Evolutionary conservation across 2,888 invertebrate genomes (phyloP).

Genomic region (Melanophora roralis): DNA sequence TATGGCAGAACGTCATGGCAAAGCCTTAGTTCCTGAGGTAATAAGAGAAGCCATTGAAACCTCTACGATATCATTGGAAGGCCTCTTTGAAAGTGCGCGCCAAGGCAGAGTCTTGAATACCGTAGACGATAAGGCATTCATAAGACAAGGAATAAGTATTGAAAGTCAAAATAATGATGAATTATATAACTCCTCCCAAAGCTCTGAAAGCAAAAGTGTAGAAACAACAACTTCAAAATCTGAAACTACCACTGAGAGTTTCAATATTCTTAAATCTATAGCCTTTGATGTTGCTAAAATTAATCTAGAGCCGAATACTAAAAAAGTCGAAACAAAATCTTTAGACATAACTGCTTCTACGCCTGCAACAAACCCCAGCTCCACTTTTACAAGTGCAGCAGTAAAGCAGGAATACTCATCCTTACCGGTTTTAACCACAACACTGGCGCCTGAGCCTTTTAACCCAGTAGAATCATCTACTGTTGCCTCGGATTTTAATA

Average conservation of each 20-base stretch:
- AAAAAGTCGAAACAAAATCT: neutral
- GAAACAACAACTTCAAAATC: neutral
- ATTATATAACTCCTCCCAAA: too few species aligned
- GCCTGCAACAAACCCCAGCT: neutral
- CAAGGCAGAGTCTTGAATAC: slow-evolving; percentile 74
- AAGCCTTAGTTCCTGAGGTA: slow-evolving; percentile 73
- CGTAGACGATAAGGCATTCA: slow-evolving; percentile 65
- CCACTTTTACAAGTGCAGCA: neutral
- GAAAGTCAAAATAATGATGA: neutral
- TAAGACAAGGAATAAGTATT: neutral
- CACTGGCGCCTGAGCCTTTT: slow-evolving; percentile 20
- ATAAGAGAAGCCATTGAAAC: slow-evolving; percentile 78
- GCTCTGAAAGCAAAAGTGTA: neutral
- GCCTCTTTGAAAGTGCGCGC: slow-evolving; percentile 80
- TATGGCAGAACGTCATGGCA: slow-evolving; percentile 67
- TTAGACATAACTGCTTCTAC: neutral
- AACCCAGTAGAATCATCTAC: slow-evolving; percentile 16
- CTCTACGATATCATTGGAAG: slow-evolving; percentile 83
- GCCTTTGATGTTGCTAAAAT: slow-evolving; percentile 29
- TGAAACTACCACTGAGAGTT: slow-evolving; percentile 18
- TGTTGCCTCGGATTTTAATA: slow-evolving; percentile 6
- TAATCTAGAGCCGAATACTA: slow-evolving; percentile 23
- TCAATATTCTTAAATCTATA: slow-evolving; percentile 31
- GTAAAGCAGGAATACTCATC: neutral
- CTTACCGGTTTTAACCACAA: neutral